Conservation (phyloP, 2,888 invertebrate species). For the Gymnoscelis rufifasciata region DNA sequence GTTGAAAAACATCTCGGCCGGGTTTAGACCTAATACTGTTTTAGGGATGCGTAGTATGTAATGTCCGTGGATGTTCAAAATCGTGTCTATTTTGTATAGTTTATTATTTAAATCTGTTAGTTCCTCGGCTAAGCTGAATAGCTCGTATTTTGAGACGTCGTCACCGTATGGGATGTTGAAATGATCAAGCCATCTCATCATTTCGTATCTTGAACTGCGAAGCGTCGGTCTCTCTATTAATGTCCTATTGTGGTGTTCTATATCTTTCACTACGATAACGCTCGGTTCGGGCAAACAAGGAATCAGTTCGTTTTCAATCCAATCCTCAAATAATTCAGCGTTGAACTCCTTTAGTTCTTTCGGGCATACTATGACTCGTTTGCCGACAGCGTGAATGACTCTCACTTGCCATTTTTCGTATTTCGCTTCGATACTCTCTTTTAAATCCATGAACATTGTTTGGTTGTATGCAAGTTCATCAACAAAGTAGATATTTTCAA, state of each 20-base stretch:
- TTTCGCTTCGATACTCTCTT: conserved; percentile 1
- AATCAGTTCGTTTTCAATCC: conserved; percentile 27
- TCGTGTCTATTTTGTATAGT: conserved; percentile 26
- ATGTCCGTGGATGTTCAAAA: conserved; percentile 31
- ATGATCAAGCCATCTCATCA: conserved; percentile 36
- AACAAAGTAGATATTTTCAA: conserved; percentile 32
- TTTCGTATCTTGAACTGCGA: conserved; percentile 26
- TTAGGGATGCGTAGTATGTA: conserved; percentile 34
- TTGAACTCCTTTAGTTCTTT: conserved; percentile 19
- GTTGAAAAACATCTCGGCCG: conserved; percentile 14
- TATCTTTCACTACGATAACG: conserved; percentile 32
- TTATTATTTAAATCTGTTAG: conserved; percentile 26
- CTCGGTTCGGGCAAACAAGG: conserved; percentile 25
- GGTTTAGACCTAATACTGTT: conserved; percentile 25
- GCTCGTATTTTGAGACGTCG: conserved; percentile 33
- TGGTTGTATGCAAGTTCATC: conserved; percentile 30
- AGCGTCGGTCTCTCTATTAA: conserved; percentile 24
- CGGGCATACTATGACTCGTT: conserved; percentile 16
- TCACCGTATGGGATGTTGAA: conserved; percentile 31
- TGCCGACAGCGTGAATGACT: conserved; percentile 31
- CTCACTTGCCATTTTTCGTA: conserved; percentile 17
- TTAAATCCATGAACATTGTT: conserved; percentile 8
- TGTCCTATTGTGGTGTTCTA: conserved; percentile 23
- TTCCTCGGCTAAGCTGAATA: conserved; percentile 36
- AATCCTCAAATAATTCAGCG: conserved; percentile 25